Conservation (phyloP, 2,797 vertebrate species). For the Scolopax bukidnonensis region DNA sequence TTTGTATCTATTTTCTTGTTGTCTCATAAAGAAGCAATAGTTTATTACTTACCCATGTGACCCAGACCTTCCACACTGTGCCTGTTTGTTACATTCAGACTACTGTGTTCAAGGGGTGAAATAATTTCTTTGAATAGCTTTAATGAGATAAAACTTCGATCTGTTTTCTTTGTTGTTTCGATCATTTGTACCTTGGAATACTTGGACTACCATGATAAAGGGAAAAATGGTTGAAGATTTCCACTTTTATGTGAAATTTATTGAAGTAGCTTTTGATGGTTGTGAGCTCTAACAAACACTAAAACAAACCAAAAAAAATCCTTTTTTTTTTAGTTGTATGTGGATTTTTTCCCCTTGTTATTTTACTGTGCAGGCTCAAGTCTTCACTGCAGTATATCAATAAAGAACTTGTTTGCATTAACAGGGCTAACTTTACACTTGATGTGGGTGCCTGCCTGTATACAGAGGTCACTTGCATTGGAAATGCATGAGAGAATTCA, state of each 20-base stretch:
- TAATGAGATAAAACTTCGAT: background rate
- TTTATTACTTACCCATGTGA: background rate
- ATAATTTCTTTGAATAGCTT: background rate
- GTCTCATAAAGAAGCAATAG: background rate
- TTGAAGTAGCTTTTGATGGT: background rate
- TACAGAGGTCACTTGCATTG: slow-evolving; percentile 78
- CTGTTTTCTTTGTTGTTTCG: background rate
- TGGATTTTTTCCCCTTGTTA: background rate
- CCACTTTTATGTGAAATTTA: background rate
- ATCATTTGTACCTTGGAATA: background rate
- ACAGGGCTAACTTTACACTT: slow-evolving; percentile 73
- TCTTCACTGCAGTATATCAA: slow-evolving; percentile 73
- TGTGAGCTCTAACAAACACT: background rate
- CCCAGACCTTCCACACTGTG: background rate
- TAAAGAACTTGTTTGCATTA: slow-evolving; percentile 80
- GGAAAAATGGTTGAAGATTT: background rate
- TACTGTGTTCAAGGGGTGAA: background rate
- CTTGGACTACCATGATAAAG: background rate
- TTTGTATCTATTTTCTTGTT: background rate
- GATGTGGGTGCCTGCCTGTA: slow-evolving; percentile 70
- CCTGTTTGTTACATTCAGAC: background rate
- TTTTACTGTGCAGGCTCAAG: slow-evolving; percentile 52
- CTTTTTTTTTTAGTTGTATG: background rate
- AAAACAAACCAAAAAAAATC: background rate
- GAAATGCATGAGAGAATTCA: slow-evolving; percentile 72